Conservation (phyloP, 2,113 vertebrate species). For the Oplegnathus fasciatus region DNA sequence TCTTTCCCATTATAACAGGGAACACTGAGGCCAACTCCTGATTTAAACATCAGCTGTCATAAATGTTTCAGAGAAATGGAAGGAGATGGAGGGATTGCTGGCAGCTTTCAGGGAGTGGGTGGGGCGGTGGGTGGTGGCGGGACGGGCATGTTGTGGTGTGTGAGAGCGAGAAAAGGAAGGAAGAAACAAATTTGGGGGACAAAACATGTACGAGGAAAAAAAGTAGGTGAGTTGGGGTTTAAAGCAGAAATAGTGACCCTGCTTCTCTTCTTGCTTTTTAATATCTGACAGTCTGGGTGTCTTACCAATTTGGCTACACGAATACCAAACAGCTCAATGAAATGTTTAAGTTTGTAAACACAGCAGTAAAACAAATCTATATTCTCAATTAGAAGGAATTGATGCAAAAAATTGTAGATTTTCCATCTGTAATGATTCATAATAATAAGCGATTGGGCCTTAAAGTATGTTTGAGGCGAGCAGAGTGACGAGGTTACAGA, state of each 20-base stretch:
- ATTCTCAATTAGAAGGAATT: background rate
- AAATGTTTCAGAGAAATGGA: slow-evolving; percentile 80
- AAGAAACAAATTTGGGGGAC: background rate
- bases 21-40: slow-evolving; percentile 72
- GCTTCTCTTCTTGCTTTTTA: background rate
- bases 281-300: background rate
- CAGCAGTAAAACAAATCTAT: background rate
- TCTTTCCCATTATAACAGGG: slow-evolving; percentile 58
- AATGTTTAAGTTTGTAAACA: background rate
- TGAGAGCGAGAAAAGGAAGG: background rate
- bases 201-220: background rate
- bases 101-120: slow-evolving; percentile 42
- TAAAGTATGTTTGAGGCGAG: too few species aligned
- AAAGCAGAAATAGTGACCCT: background rate
- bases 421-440: too few species aligned
- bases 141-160: slow-evolving; percentile 9
- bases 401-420: background rate
- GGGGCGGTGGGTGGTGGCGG: slow-evolving; percentile 10
- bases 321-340: background rate
- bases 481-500: background rate
- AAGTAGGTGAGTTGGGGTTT: background rate
- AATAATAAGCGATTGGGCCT: too few species aligned
- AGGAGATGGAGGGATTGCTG: slow-evolving; percentile 54
- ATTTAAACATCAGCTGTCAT: slow-evolving; percentile 83
- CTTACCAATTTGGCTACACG: background rate